These are phyloP conservation scores for Atherinosoma microstoma DNA, from an alignment of 2,797 vertebrate species.

Conservation along the genomic window DNA sequence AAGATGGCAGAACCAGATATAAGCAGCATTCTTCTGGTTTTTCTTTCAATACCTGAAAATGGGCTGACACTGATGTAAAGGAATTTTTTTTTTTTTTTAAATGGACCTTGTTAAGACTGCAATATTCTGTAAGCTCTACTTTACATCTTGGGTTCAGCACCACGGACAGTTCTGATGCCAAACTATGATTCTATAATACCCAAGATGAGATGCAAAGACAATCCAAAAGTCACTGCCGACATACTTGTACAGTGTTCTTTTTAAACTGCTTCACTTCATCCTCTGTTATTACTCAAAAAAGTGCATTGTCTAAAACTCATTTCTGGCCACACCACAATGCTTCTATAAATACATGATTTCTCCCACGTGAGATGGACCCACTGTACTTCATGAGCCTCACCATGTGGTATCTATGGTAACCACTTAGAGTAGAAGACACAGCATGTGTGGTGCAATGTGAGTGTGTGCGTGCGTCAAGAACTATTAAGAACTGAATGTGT, in stretches of 20 bases:
- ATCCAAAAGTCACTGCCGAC: slow-evolving; percentile 33
- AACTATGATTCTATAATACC: slow-evolving; percentile 9
- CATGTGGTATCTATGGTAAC: slow-evolving; percentile 82
- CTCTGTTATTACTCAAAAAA: slow-evolving; percentile 42
- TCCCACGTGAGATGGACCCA: slow-evolving; percentile 79
- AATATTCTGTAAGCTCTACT: slow-evolving; percentile 4
- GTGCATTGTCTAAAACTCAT: slow-evolving; percentile 66
- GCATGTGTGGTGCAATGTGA: slow-evolving; percentile 55
- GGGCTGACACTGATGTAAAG: not conserved
- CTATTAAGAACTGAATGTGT: slow-evolving; percentile 45
- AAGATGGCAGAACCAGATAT: slow-evolving; percentile 14
- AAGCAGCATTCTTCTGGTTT: slow-evolving; percentile 3
- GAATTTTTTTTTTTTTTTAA: not conserved
- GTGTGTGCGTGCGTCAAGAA: slow-evolving; percentile 38
- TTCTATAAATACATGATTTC: slow-evolving; percentile 79
- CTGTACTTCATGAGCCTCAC: slow-evolving; percentile 77
- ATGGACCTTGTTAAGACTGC: slow-evolving; percentile 1
- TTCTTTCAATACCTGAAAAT: slow-evolving; percentile 1
- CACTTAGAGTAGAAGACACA: slow-evolving; percentile 78
- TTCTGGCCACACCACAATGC: slow-evolving; percentile 69
- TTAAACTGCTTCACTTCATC: slow-evolving; percentile 8
- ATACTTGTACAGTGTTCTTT: not conserved
- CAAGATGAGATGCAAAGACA: slow-evolving; percentile 28
- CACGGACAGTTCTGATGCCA: not conserved
- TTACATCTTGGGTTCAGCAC: slow-evolving; percentile 18